Conservation (phyloP, 2,797 vertebrate species). For the Lithobates sylvaticus region DNA sequence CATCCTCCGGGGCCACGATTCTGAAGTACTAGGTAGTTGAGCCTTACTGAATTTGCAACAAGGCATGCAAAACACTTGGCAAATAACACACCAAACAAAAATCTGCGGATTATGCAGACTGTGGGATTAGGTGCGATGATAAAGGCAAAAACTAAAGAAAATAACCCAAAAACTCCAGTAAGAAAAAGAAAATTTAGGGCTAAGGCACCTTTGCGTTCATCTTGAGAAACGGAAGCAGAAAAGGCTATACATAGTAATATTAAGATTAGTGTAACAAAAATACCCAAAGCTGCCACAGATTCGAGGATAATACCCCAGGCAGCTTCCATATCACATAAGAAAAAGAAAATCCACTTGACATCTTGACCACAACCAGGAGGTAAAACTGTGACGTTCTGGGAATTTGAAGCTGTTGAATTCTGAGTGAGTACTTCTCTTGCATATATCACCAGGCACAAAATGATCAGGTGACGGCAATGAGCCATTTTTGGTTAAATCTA, state of each 20-base stretch:
- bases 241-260: slow-evolving; percentile 34
- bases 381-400: background rate
- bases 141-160: slow-evolving; percentile 60
- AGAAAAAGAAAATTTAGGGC: slow-evolving; percentile 47
- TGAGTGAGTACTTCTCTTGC: background rate
- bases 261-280: slow-evolving; percentile 38
- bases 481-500: slow-evolving; percentile 32
- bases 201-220: slow-evolving; percentile 44
- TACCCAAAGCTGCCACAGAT: slow-evolving; percentile 52
- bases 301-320: slow-evolving; percentile 62
- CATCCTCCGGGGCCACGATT: slow-evolving; percentile 46
- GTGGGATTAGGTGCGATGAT: slow-evolving; percentile 28
- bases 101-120: slow-evolving; percentile 51
- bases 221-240: slow-evolving; percentile 38
- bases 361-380: slow-evolving; percentile 46
- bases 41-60: slow-evolving; percentile 54
- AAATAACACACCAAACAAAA: slow-evolving; percentile 61
- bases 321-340: slow-evolving; percentile 47
- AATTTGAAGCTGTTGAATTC: background rate
- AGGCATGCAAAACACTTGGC: slow-evolving; percentile 61
- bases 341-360: slow-evolving; percentile 43
- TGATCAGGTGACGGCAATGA: background rate
- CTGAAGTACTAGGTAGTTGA: slow-evolving; percentile 44
- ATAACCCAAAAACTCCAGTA: slow-evolving; percentile 53
- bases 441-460: slow-evolving; percentile 1